Percentiles rank a stretch among this genome's conserved stretches.
Evolutionary conservation across 2,888 invertebrate genomes (phyloP).

Genomic region (Mythimna loreyi): DNA sequence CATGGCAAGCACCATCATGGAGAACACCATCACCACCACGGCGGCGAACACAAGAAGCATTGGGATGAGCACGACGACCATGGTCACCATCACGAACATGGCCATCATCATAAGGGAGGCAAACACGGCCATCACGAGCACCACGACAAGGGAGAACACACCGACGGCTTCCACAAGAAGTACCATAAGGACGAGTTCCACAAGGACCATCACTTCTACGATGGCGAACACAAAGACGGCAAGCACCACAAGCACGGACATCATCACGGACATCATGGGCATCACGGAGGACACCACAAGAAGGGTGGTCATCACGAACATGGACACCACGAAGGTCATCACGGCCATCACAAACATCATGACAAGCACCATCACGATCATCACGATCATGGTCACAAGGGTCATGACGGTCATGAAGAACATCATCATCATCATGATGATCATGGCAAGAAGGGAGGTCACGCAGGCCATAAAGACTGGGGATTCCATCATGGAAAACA

Average conservation of each 20-base stretch:
- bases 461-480: constrained; percentile 84
- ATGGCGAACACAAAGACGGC: constrained; percentile 85
- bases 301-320: constrained; percentile 85
- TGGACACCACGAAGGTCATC: constrained; percentile 85
- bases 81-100: constrained; percentile 85
- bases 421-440: constrained; percentile 86
- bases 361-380: constrained; percentile 85
- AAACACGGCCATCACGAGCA: constrained; percentile 86
- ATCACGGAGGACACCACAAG: constrained; percentile 84
- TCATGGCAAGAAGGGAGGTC: constrained; percentile 87
- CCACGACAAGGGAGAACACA: constrained; percentile 85
- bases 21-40: constrained; percentile 84
- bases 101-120: constrained; percentile 85
- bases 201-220: constrained; percentile 88
- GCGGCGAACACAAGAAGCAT: constrained; percentile 85
- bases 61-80: constrained; percentile 85
- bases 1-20: constrained; percentile 85
- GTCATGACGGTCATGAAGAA: constrained; percentile 86
- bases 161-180: constrained; percentile 86
- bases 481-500: constrained; percentile 87
- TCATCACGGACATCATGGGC: constrained; percentile 84
- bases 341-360: constrained; percentile 84
- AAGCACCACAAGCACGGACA: constrained; percentile 87
- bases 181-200: constrained; percentile 87
- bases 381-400: constrained; percentile 84